Evolutionary conservation across 2,113 vertebrate species (phyloP), one percentile per base, ranked within the genome.

Genomic region (Chroicocephalus ridibundus): DNA sequence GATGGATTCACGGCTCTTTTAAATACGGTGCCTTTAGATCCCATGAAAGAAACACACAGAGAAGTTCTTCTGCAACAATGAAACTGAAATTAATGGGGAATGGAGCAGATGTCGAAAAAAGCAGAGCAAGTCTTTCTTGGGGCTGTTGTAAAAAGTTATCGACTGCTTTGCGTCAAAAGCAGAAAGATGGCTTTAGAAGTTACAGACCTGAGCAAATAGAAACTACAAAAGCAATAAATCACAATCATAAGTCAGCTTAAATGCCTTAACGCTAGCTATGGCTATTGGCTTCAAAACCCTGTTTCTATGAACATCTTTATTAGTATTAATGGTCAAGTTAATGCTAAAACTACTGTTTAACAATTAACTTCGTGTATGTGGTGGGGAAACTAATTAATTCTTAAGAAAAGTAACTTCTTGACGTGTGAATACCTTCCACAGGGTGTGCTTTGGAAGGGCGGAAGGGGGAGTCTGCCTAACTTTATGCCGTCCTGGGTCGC

Each of bases 171-270:
- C 65, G 49, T 94, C 97, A 96, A 94, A 95, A 97, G 93, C 93
- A 95, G 86, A 97, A 96, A 97, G 96, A 87, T 94, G 60, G 88
- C 88, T 97, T 98, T 95, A 96, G 96, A 98, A 95, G 94, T 97
- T 95, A 93, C 93, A 96, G 92, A 95, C 86, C 82, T 90, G 88
- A 95, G 91, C 97, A 97, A 94, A 97, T 69, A 71, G 64, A 98
- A 98, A 97, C 92, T 96, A 93, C 92, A 81, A 77, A 97, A 96
- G 97, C 97, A 96, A 99, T 99, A 99, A 98, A 99, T 99, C 98
- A 99, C 97, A 93, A 96, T 95, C 94, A 97, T 97, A 98, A 98
- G 97, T 97, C 98, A 98, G 97, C 82, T 95, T 95, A 97, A 93
- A 96, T 96, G 96, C 95, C 97, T 98, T 96, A 94, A 96, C 36